Percentiles rank a stretch among this genome's conserved stretches.
Conservation (phyloP, 2,797 vertebrate species). For the Sibirionetta formosa region DNA sequence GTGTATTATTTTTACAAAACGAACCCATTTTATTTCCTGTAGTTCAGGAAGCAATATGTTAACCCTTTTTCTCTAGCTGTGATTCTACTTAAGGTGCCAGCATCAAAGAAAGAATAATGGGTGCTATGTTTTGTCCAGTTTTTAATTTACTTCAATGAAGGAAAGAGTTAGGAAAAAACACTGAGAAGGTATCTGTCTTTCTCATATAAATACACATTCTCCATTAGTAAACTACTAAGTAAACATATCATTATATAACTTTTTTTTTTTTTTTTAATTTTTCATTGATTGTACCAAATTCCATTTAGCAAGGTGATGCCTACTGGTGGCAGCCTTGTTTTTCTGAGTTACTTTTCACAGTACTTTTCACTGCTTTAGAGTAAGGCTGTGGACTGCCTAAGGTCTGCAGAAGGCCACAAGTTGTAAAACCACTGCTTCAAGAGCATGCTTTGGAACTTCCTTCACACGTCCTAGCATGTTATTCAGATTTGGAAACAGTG, state of each 20-base stretch:
- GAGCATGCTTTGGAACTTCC: neutral
- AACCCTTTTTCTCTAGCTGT: neutral
- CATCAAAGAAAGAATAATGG: neutral
- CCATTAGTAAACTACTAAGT: neutral
- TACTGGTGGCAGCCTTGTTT: neutral
- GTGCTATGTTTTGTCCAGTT: neutral
- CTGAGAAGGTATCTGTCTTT: neutral
- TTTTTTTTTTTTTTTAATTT: neutral
- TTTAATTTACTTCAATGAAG: neutral
- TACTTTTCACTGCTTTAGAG: neutral
- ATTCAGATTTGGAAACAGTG: neutral
- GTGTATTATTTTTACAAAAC: neutral
- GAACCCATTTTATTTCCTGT: neutral
- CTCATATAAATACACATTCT: neutral
- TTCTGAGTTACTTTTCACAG: neutral
- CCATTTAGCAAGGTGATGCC: neutral
- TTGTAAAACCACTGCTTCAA: neutral
- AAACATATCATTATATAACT: neutral
- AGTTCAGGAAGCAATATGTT: neutral
- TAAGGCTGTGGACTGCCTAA: neutral
- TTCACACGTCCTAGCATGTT: neutral
- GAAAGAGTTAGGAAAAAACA: neutral
- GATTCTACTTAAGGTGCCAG: neutral
- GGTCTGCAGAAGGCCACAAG: neutral
- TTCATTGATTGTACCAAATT: neutral